phyloP scores from a whole-genome alignment of 2,888 invertebrate genomes.

The Synergus gifuensis region DNA sequence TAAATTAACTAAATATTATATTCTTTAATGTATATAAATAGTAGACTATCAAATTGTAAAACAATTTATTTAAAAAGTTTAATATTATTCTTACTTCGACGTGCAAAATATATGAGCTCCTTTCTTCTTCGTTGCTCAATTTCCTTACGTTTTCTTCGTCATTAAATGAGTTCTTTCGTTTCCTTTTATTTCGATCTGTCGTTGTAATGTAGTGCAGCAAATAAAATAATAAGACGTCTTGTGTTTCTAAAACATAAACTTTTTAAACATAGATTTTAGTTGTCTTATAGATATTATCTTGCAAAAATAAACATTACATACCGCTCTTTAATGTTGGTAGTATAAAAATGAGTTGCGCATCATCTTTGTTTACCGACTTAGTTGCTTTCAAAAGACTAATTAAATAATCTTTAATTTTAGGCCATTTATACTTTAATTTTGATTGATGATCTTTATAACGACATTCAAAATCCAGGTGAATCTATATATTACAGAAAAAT shows the following conservation, averaged over 20 bases:
- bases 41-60: too few relatives aligned
- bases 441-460: background rate
- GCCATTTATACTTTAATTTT: background rate
- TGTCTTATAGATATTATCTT: background rate
- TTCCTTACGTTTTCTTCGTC: too few relatives aligned
- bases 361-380: constrained; percentile 4
- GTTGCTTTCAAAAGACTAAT: background rate
- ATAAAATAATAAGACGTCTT: background rate
- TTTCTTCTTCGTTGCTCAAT: background rate
- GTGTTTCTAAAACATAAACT: background rate
- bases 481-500: background rate
- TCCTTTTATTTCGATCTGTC: background rate
- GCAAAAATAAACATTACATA: background rate
- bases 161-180: too few relatives aligned
- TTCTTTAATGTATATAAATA: too few relatives aligned
- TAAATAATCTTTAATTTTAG: background rate
- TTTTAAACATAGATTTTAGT: background rate
- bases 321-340: background rate
- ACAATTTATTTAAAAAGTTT: too few relatives aligned
- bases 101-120: background rate
- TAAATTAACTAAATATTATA: too few relatives aligned
- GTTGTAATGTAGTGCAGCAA: constrained; percentile 16
- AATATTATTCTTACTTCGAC: constrained; percentile 1
- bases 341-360: background rate
- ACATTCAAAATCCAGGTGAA: background rate